Evolutionary conservation across 2,113 vertebrate genomes (phyloP).

Genomic region (Cisticola juncidis): DNA sequence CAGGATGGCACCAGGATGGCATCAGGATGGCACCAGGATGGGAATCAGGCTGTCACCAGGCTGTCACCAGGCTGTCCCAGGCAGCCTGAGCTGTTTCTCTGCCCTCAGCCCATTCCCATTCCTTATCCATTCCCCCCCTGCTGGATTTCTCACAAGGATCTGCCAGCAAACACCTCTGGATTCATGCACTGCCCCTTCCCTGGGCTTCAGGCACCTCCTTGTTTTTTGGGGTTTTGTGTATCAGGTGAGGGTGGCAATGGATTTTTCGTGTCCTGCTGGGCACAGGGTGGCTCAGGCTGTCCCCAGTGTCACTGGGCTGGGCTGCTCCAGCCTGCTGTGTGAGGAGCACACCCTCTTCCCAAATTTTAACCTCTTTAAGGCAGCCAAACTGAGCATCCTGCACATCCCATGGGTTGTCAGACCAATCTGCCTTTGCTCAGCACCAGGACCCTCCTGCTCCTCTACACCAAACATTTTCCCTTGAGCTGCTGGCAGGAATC

Average conservation of each 20-base stretch:
- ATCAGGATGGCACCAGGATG: too few species aligned
- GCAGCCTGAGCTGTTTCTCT: background rate
- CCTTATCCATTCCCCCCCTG: accelerated
- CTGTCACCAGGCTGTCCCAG: too few species aligned
- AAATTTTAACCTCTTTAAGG: background rate
- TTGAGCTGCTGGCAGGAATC: background rate
- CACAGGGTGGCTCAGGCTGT: background rate
- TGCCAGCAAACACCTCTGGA: background rate
- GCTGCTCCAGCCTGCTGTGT: background rate
- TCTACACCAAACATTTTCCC: background rate
- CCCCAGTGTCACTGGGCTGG: background rate
- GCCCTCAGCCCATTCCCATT: background rate
- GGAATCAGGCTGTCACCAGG: too few species aligned
- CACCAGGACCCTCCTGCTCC: background rate
- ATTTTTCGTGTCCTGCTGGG: background rate
- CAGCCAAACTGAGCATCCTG: slow-evolving; percentile 3
- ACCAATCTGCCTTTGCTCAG: background rate
- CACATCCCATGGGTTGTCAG: background rate
- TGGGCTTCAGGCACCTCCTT: background rate
- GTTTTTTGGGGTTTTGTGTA: accelerated
- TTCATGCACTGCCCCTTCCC: background rate
- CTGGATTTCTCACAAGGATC: background rate
- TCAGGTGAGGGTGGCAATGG: accelerated
- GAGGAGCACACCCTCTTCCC: background rate
- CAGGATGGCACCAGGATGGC: too few species aligned